Conservation (phyloP, 2,888 invertebrate species). For the Zootermopsis nevadensis region DNA sequence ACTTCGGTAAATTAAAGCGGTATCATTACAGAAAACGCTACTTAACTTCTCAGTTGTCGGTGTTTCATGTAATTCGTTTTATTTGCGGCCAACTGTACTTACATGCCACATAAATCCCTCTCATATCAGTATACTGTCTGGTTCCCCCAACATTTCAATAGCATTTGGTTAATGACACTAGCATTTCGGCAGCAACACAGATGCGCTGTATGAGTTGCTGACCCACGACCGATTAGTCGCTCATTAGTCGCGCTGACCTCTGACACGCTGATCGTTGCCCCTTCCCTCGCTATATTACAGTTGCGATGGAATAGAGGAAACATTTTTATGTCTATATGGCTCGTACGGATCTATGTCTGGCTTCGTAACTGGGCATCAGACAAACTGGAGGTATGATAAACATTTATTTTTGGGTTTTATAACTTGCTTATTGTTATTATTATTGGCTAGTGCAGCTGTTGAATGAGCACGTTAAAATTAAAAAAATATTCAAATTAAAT, state of each 20-base stretch:
- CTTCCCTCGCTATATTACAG: constrained; percentile 9
- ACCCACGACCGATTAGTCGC: constrained; percentile 37
- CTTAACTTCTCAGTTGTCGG: too few relatives aligned
- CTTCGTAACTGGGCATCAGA: not conserved
- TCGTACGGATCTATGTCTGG: not conserved
- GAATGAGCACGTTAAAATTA: too few relatives aligned
- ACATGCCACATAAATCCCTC: not conserved
- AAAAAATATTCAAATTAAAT: too few relatives aligned
- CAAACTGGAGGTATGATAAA: not conserved
- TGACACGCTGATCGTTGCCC: constrained; percentile 21
- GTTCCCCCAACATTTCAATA: constrained; percentile 31
- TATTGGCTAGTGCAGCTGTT: too few relatives aligned
- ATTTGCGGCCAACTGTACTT: not conserved
- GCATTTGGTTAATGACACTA: constrained; percentile 37
- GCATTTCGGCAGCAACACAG: constrained; percentile 37
- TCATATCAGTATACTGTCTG: not conserved
- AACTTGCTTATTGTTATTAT: too few relatives aligned
- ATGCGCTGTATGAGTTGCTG: constrained; percentile 29
- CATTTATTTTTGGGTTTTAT: too few relatives aligned
- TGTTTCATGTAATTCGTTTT: not conserved
- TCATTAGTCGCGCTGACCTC: constrained; percentile 39
- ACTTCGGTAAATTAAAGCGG: too few relatives aligned
- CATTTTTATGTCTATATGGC: not conserved
- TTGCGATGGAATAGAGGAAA: not conserved
- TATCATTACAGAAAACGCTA: too few relatives aligned